These are phyloP conservation scores for Calliphora vicina DNA, from an alignment of 1,140 invertebrate genomes.

Conservation along the genomic window DNA sequence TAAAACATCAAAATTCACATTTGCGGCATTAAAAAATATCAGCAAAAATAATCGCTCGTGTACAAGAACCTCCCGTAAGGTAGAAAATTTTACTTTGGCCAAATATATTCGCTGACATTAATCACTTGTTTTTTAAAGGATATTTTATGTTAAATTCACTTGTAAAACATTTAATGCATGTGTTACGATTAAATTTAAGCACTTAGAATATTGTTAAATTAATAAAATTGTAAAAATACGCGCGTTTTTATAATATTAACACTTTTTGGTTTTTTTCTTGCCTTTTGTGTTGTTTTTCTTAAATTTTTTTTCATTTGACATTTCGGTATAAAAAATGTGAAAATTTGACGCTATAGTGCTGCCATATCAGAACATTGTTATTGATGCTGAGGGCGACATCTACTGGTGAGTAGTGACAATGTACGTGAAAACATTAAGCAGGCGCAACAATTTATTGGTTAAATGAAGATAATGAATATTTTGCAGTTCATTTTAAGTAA, in stretches of 20 bases:
- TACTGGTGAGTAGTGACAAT: background rate
- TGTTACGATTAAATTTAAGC: background rate
- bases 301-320: conserved; percentile 6
- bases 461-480: too few relatives aligned
- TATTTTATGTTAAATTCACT: background rate
- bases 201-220: background rate
- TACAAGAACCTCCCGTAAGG: background rate
- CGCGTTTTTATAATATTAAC: conserved; percentile 1
- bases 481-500: too few relatives aligned
- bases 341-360: background rate
- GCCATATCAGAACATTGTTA: background rate
- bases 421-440: background rate
- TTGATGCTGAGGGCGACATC: background rate
- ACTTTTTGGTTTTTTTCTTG: background rate
- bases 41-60: background rate
- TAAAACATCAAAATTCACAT: background rate
- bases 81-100: background rate
- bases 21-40: background rate
- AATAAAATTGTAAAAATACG: conserved; percentile 1
- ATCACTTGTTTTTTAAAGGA: background rate
- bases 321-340: background rate
- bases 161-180: background rate
- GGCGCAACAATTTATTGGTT: too few relatives aligned
- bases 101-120: background rate
- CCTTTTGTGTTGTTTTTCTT: conserved; percentile 9